phyloP scores from a whole-genome alignment of 92 coral and sea anemone species.

The Phenganax stokvisi region DNA sequence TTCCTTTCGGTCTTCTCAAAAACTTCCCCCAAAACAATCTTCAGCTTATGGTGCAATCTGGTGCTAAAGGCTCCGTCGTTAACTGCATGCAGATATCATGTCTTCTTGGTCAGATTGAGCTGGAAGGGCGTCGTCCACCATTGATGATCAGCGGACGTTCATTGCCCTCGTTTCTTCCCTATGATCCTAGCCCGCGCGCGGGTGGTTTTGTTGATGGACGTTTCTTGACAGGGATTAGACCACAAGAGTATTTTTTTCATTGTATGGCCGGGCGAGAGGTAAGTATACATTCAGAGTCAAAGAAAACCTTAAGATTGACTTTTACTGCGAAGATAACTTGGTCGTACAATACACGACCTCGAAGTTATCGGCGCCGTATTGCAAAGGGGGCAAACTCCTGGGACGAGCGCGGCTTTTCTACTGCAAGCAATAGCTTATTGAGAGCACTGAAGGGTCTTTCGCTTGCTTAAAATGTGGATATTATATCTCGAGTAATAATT shows the following conservation, averaged over 20 bases:
- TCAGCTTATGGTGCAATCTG: constrained; percentile 91
- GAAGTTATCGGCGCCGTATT: background rate
- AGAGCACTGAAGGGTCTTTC: background rate
- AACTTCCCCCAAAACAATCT: constrained; percentile 86
- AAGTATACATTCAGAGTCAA: background rate
- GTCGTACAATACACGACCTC: background rate
- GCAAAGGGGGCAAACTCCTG: background rate
- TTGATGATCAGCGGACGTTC: constrained; percentile 96
- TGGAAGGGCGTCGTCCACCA: constrained; percentile 98
- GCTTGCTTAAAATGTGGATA: background rate
- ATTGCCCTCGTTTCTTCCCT: constrained; percentile 86
- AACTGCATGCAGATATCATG: constrained; percentile 97
- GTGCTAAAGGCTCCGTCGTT: constrained; percentile 96
- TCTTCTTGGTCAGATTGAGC: constrained; percentile 82
- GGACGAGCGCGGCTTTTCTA: background rate
- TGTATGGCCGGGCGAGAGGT: constrained; percentile 99
- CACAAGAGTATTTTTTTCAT: constrained; percentile 98
- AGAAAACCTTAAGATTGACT: too few species aligned
- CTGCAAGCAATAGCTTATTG: background rate
- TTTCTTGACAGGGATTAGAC: constrained; percentile 88
- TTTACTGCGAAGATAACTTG: too few species aligned
- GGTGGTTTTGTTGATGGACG: constrained; percentile 99
- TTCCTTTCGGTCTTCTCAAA: constrained; percentile 76
- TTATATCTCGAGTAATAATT: background rate
- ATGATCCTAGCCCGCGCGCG: constrained; percentile 92